Evolutionary conservation across 2,888 invertebrate genomes (phyloP).

Genomic region (Nomada hirtipes): DNA sequence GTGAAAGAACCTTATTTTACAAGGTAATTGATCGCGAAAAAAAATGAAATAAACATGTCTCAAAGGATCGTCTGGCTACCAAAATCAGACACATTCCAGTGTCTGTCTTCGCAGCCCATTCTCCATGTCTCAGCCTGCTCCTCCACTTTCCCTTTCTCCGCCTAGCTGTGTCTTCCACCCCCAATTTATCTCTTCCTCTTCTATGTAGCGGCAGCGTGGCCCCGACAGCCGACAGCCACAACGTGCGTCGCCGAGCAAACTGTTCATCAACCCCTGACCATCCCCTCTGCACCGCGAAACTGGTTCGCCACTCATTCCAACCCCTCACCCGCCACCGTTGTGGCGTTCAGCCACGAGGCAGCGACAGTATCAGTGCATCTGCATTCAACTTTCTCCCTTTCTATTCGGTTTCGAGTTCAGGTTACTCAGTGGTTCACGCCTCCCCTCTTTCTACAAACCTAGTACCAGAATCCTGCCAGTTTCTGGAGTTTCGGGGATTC

Average conservation of each 20-base stretch:
- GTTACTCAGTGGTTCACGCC: conserved; percentile 58
- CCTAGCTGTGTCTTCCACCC: conserved; percentile 39
- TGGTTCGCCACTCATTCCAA: conserved; percentile 51
- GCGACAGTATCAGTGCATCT: conserved; percentile 59
- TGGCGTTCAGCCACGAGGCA: conserved; percentile 49
- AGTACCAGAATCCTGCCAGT: conserved; percentile 5
- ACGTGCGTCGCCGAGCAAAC: conserved; percentile 75
- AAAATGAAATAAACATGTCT: background rate
- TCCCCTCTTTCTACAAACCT: conserved; percentile 34
- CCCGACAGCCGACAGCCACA: conserved; percentile 76
- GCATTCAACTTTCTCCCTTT: conserved; percentile 69
- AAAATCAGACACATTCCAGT: conserved; percentile 1
- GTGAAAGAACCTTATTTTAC: conserved; percentile 4
- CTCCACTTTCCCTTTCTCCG: conserved; percentile 43
- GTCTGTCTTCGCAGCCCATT: conserved; percentile 6
- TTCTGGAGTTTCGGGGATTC: background rate
- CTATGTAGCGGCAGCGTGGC: conserved; percentile 64
- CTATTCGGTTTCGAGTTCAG: conserved; percentile 66
- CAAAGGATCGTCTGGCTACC: background rate
- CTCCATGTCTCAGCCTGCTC: background rate
- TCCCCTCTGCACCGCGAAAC: conserved; percentile 36
- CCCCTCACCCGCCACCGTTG: conserved; percentile 31
- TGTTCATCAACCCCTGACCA: conserved; percentile 62
- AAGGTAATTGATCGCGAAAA: background rate
- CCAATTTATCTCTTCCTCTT: conserved; percentile 57